Evolutionary conservation across 2,888 invertebrate genomes (phyloP), one percentile per base, ranked within the genome.

Genomic region (Drosophila atripex): DNA sequence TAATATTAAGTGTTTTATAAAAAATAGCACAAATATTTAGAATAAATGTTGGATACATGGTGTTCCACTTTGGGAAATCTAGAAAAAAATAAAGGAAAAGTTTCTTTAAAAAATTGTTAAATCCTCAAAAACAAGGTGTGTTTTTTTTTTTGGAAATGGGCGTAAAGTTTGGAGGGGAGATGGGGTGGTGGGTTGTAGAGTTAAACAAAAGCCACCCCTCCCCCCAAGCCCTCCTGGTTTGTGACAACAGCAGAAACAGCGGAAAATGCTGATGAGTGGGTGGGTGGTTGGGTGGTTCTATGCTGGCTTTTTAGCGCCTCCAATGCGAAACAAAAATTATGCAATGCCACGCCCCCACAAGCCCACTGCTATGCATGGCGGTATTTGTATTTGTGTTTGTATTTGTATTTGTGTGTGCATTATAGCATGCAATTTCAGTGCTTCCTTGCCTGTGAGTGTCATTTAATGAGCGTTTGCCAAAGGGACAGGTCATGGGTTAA

Each of bases 391-490:
- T 46, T 38, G 43, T 12, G 1, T 28, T 18, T 41, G 14, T 46
- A 25, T 23, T 46, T 38, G 55, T 39, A 14, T 14, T 32, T 51
- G 56, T 63, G 74, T 75, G 71, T 80, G 82, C 85, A 80, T 82
- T 80, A 82, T 85, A 82, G 78, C 85, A 69, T 80, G 82, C 82
- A 82, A 82, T 85, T 85, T 77, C 70, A 71, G 73, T 59, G 77
- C 66, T 71, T 60, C 51, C 56, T 71, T 56, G 38, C 43, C 73
- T 80, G 82, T 72, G 87, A 86, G 88, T 85, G 78, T 79, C 83
- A 89, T 88, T 89, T 88, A 89, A 89, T 89, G 89, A 88, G 88
- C 79, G 88, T 85, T 85, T 57, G 57, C 69, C 63, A 53, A 69
- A 21, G 50, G 18, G 28, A 47, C 35, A 30, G 38, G 23, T 18